These are phyloP conservation scores for Plagodis dolabraria DNA, from an alignment of 2,888 invertebrate genomes.

Conservation along the genomic window DNA sequence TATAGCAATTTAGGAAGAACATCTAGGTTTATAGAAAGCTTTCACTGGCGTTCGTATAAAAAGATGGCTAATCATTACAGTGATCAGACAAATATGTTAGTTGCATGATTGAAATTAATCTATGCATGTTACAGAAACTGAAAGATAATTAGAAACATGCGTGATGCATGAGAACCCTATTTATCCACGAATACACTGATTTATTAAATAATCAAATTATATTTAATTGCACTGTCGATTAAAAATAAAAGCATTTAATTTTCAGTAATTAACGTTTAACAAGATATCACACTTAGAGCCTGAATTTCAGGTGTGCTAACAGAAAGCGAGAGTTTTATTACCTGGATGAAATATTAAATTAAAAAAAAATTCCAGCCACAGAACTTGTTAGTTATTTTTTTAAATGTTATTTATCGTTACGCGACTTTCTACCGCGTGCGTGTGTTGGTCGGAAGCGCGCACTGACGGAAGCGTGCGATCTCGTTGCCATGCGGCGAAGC, in stretches of 20 bases:
- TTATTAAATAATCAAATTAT: no score
- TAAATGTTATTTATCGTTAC: conserved; percentile 31
- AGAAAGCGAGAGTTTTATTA: conserved; percentile 7
- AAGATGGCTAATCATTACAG: neutral
- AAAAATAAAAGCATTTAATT: conserved; percentile 3
- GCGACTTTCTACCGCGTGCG: conserved; percentile 56
- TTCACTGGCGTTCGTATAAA: conserved; percentile 21
- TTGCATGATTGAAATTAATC: conserved; percentile 5
- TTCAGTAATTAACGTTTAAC: neutral
- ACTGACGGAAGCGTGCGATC: conserved; percentile 49
- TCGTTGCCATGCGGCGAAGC: conserved; percentile 50
- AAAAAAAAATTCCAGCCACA: conserved; percentile 24
- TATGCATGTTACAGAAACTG: conserved; percentile 7
- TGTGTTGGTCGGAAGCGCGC: conserved; percentile 27
- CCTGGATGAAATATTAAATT: conserved; percentile 18
- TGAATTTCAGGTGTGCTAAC: conserved; percentile 8
- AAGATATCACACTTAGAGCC: conserved; percentile 4
- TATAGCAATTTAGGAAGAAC: conserved; percentile 27
- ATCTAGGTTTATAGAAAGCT: conserved; percentile 17
- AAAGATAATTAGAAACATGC: conserved; percentile 21
- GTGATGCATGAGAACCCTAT: conserved; percentile 30
- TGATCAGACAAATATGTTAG: no score
- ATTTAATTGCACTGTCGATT: conserved; percentile 12
- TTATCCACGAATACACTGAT: conserved; percentile 7
- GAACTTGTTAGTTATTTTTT: conserved; percentile 11